Evolutionary conservation across 2,797 vertebrate species (phyloP).

Genomic region (Sebastes reedi): DNA sequence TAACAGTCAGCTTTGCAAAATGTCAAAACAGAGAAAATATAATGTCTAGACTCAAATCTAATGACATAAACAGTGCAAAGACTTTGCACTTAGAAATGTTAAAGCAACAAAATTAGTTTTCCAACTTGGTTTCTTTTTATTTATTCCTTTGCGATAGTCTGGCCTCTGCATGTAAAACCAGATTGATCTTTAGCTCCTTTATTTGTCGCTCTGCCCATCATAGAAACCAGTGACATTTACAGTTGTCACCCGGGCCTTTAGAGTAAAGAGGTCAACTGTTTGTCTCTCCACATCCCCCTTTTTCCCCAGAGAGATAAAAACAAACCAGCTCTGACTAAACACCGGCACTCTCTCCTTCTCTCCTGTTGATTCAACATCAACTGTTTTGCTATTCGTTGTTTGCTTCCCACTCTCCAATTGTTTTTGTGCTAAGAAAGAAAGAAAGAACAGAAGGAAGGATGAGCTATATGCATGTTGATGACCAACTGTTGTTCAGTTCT

Average conservation of each 20-base stretch:
- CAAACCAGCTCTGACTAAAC: not conserved
- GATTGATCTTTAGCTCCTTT: not conserved
- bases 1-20: not conserved
- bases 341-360: not conserved
- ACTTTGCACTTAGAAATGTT: not conserved
- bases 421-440: not conserved
- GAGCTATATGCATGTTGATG: not conserved
- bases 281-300: not conserved
- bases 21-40: not conserved
- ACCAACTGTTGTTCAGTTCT: not conserved
- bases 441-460: not conserved
- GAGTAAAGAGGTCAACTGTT: not conserved
- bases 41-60: not conserved
- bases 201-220: not conserved
- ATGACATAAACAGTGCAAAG: not conserved
- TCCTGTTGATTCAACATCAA: not conserved
- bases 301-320: not conserved
- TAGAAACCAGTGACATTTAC: constrained; percentile 4
- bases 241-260: not conserved
- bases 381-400: not conserved
- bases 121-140: not conserved
- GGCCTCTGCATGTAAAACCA: not conserved
- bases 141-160: too few relatives aligned
- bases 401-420: not conserved
- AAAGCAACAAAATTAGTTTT: not conserved